phyloP scores from a whole-genome alignment of 2,888 invertebrate species.

The Drosophila atripex region DNA sequence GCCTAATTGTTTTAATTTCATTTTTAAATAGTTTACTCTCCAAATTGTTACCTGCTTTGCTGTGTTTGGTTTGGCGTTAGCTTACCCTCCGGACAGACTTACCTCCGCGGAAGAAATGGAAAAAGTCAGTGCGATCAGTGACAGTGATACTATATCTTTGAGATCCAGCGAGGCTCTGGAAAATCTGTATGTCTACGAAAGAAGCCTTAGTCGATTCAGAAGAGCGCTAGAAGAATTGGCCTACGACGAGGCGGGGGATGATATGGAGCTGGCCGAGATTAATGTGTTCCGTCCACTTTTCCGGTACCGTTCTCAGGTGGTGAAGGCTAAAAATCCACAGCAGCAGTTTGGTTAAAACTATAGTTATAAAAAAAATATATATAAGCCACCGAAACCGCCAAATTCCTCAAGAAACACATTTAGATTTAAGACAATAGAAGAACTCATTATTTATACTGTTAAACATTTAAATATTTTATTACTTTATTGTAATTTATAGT shows the following conservation, averaged over 20 bases:
- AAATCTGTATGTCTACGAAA: conserved; percentile 47
- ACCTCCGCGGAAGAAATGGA: conserved; percentile 12
- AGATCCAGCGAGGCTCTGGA: conserved; percentile 27
- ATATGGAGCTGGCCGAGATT: conserved; percentile 82
- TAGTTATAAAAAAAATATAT: not conserved
- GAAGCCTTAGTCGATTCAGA: conserved; percentile 49
- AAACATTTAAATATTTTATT: conserved; percentile 66
- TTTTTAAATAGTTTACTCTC: conserved; percentile 30
- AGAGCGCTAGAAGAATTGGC: conserved; percentile 58
- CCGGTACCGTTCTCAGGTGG: conserved; percentile 79
- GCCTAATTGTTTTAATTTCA: not conserved
- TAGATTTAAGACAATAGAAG: conserved; percentile 34
- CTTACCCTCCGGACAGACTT: conserved; percentile 37
- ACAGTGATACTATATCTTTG: not conserved
- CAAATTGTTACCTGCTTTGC: conserved; percentile 46
- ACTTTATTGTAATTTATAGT: conserved; percentile 41
- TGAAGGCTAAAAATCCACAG: conserved; percentile 58
- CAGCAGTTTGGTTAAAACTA: conserved; percentile 56
- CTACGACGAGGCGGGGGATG: conserved; percentile 66
- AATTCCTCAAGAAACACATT: conserved; percentile 2
- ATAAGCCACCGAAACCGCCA: conserved; percentile 10
- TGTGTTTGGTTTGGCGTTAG: conserved; percentile 19
- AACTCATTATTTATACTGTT: conserved; percentile 42
- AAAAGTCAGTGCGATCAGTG: conserved; percentile 28
- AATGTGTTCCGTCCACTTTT: conserved; percentile 82